Base-by-base conservation (phyloP, 2,113 vertebrate species). In the Malurus cyaneus region DNA sequence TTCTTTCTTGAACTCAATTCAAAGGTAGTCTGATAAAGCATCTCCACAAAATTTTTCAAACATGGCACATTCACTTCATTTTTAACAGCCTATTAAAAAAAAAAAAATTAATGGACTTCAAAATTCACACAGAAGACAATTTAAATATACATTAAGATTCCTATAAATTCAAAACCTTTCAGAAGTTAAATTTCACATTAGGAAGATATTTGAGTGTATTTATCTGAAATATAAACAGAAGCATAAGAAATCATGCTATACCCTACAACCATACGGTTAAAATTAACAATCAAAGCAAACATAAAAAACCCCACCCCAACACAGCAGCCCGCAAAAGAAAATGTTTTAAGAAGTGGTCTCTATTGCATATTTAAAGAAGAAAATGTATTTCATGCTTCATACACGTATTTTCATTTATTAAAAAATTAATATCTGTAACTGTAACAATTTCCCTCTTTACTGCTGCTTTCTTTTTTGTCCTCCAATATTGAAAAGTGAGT, bases 41-140 rank as follows among this genome's bases (percentile, higher is more conserved):
- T 99, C 98, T 99, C 99, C 97, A 99, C 99, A 97, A 99, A 99
- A 96, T 99, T 99, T 98, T 99, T 99, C 97, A 99, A 98, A 97
- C 99, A 99, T 32, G 99, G 99, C 97, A 99, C 99, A 89, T 99
- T 99, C 96, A 99, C 99, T 99, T 99, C 99, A 96, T 99, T 99
- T 98, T 99, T 99, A 97, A 99, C 99, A 98, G 99, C 99, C 99
- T 99, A 91, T 82, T 76, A 93, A 96, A 92, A 95, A 96, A 80
- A 96, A 70, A 91, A 5, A 94, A 44, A 93, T 42, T 88, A 82
- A 73, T 39, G 21, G 25, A 23, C 57, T 71, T 50, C 54, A 31
- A 85, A 39, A 41, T 69, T 69, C n/a, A 64, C n/a, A 82, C 49
- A 92, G 34, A 94, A 81, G 53, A n/a, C 12, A 57, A 74, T 92